phyloP scores from a whole-genome alignment of 2,797 vertebrate species.

The Pangasius larnaudii region DNA sequence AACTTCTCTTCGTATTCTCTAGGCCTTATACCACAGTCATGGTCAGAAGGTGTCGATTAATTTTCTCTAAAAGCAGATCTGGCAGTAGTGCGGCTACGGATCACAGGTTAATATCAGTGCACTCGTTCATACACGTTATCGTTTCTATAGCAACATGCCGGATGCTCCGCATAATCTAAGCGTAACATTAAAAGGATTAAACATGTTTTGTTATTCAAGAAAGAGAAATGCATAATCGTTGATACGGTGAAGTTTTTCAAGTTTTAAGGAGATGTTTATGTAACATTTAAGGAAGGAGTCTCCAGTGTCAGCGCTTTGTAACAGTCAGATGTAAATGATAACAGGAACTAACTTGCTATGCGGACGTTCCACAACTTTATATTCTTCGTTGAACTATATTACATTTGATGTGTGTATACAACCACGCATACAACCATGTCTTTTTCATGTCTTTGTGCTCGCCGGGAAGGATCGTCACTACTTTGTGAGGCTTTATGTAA shows the following conservation, averaged over 20 bases:
- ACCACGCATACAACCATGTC: no score
- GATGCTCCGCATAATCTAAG: not conserved
- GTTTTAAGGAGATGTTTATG: not conserved
- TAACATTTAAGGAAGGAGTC: not conserved
- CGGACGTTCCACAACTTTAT: not conserved
- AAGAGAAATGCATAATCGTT: no score
- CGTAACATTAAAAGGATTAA: not conserved
- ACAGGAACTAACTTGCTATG: no score
- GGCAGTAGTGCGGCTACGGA: not conserved
- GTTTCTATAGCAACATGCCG: not conserved
- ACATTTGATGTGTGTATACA: not conserved
- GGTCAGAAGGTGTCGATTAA: not conserved
- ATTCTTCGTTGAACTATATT: not conserved
- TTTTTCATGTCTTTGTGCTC: not conserved
- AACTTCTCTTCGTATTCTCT: not conserved
- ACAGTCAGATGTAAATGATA: no score
- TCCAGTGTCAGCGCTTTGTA: not conserved
- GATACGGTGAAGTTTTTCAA: no score
- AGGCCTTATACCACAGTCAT: not conserved
- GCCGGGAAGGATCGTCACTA: not conserved
- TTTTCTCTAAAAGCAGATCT: not conserved
- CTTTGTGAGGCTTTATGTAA: constrained; percentile 4
- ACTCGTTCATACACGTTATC: not conserved
- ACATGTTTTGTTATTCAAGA: not conserved
- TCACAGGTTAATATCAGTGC: not conserved